Evolutionary conservation across 2,113 vertebrate species (phyloP).

Genomic region (Cnemophilus loriae): DNA sequence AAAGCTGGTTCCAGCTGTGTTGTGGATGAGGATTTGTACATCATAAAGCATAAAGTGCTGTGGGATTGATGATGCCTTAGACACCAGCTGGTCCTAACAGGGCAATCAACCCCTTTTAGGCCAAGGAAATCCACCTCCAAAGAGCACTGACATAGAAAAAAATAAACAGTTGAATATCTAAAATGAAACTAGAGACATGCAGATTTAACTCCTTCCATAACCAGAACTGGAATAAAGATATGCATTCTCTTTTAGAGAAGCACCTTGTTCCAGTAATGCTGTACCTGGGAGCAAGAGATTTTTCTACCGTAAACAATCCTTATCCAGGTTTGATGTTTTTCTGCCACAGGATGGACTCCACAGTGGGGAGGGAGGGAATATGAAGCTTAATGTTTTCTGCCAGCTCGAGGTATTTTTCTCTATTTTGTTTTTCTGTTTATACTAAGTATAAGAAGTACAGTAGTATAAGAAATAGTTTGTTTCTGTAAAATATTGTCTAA

Average conservation of each 20-base stretch:
- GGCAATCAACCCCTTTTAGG: not conserved
- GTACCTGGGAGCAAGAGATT: not conserved
- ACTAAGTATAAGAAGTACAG: not conserved
- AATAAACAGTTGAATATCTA: not conserved
- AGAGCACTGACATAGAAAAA: not conserved
- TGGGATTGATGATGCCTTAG: not conserved
- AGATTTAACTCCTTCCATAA: not conserved
- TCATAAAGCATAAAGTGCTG: not conserved
- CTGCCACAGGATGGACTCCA: not conserved
- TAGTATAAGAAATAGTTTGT: not conserved
- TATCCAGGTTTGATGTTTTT: not conserved
- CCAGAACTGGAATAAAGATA: not conserved
- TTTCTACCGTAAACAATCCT: not conserved
- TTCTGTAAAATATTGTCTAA: not conserved
- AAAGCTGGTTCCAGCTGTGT: not conserved
- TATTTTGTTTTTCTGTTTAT: not conserved
- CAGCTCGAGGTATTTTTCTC: rapidly evolving
- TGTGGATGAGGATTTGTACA: not conserved
- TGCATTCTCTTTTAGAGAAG: not conserved
- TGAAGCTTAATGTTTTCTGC: not conserved
- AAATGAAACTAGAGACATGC: not conserved
- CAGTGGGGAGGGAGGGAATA: not conserved
- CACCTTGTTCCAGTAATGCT: not conserved
- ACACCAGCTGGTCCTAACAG: not conserved
- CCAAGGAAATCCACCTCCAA: not conserved